These are phyloP conservation scores for Herminia tarsipennalis DNA, from an alignment of 2,888 invertebrate species.

Conservation along the genomic window DNA sequence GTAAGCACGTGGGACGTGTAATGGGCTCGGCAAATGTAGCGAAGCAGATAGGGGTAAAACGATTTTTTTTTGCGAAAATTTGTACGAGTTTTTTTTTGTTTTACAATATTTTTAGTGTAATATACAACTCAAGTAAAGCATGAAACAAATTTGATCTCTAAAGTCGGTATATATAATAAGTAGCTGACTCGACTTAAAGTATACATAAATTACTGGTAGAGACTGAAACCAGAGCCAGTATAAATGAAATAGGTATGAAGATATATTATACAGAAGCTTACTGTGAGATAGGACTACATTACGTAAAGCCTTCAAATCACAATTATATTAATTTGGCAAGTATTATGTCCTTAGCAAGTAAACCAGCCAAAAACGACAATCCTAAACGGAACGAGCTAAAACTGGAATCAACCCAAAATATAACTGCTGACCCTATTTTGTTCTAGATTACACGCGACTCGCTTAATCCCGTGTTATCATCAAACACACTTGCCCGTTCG, in stretches of 20 bases:
- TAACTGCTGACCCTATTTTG: constrained; percentile 53
- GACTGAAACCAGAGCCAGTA: no score
- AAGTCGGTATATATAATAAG: no score
- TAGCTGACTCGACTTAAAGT: no score
- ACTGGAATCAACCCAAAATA: constrained; percentile 29
- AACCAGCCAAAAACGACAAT: constrained; percentile 8
- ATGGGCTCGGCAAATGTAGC: constrained; percentile 44
- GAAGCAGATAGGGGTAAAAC: constrained; percentile 35
- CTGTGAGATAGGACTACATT: not conserved
- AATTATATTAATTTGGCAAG: constrained; percentile 5
- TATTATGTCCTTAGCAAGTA: constrained; percentile 2
- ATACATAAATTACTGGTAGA: no score
- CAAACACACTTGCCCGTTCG: constrained; percentile 62
- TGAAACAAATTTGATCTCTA: no score
- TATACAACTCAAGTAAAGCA: no score
- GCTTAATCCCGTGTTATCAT: constrained; percentile 69
- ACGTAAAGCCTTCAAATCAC: not conserved
- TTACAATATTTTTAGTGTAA: no score
- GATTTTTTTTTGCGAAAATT: constrained; percentile 15
- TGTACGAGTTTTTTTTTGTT: no score
- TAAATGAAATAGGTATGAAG: no score
- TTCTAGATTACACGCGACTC: constrained; percentile 59
- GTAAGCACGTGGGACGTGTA: constrained; percentile 35
- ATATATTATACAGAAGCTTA: not conserved
- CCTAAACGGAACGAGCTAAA: constrained; percentile 19